Evolutionary conservation across 2,797 vertebrate species (phyloP).

Genomic region (Melanotaenia parkinsoni): DNA sequence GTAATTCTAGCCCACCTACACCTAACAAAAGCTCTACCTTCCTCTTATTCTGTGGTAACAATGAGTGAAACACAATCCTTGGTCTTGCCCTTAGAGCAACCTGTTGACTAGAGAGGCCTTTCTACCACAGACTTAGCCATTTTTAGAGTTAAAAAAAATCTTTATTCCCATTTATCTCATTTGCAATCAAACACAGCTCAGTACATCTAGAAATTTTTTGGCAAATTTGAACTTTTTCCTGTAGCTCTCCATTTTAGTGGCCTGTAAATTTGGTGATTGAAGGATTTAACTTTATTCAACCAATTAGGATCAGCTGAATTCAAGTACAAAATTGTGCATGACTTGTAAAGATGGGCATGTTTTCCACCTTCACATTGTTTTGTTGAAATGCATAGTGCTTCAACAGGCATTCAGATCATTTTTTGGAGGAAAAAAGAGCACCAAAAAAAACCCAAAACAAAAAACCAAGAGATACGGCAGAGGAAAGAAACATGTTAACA

Average conservation of each 20-base stretch:
- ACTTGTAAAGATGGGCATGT: neutral
- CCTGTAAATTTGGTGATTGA: neutral
- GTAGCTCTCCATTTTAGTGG: neutral
- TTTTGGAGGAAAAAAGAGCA: neutral
- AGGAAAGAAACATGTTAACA: slow-evolving; percentile 27
- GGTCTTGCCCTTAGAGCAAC: slow-evolving; percentile 67
- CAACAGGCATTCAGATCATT: neutral
- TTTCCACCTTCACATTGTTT: neutral
- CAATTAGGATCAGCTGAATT: slow-evolving; percentile 2
- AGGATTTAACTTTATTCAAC: neutral
- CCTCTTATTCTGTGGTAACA: slow-evolving; percentile 69
- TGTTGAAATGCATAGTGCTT: neutral
- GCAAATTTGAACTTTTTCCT: neutral
- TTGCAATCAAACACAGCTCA: neutral
- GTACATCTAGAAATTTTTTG: neutral
- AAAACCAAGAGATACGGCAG: neutral
- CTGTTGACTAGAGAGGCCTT: slow-evolving; percentile 48
- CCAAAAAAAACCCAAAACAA: neutral
- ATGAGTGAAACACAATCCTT: slow-evolving; percentile 72
- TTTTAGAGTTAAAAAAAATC: slow-evolving; percentile 16
- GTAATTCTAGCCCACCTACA: slow-evolving; percentile 77
- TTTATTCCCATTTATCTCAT: neutral
- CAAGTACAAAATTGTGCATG: neutral
- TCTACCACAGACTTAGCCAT: slow-evolving; percentile 21
- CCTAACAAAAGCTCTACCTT: slow-evolving; percentile 77